A percentile compares a stretch with the other conserved stretches of the same genome.
phyloP scores from a whole-genome alignment of 2,797 vertebrate species.

The Coranthus polyacanthus region DNA sequence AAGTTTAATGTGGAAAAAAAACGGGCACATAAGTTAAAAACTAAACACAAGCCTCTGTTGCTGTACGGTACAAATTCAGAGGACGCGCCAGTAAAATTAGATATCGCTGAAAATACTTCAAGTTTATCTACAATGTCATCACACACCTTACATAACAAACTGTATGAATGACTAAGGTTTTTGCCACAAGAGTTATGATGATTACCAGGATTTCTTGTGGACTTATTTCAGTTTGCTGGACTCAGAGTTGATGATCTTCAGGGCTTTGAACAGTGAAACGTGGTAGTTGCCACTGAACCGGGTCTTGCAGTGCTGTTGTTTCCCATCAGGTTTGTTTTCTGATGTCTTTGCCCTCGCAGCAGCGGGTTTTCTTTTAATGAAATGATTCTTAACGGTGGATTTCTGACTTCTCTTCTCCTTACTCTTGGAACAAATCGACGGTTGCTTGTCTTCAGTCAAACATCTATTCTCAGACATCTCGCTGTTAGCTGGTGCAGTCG shows the following conservation, averaged over 20 bases:
- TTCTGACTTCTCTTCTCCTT: constrained; percentile 8
- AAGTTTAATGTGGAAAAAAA: neutral
- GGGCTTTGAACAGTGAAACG: constrained; percentile 48
- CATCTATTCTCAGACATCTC: neutral
- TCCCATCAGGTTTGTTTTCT: constrained; percentile 1
- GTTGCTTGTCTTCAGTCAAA: constrained; percentile 9
- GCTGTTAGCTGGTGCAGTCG: neutral
- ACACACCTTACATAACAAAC: neutral
- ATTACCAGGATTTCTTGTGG: constrained; percentile 3
- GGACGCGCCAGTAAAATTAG: neutral
- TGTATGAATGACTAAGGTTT: neutral
- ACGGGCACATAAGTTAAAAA: neutral
- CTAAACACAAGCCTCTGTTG: constrained; percentile 10
- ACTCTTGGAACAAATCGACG: neutral
- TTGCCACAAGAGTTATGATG: neutral
- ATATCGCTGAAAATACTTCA: too few species aligned
- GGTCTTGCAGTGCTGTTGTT: constrained; percentile 25
- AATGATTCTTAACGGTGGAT: neutral
- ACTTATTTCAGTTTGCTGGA: constrained; percentile 7
- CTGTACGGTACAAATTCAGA: neutral
- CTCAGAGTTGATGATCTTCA: constrained; percentile 1
- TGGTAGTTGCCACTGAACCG: constrained; percentile 44
- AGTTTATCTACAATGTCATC: neutral
- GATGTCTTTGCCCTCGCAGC: constrained; percentile 9
- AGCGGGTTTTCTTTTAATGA: constrained; percentile 16